A percentile compares a stretch with the other conserved stretches of the same genome.
phyloP scores from a whole-genome alignment of 2,797 vertebrate species.

The Xiphorhynchus erythropygius region DNA sequence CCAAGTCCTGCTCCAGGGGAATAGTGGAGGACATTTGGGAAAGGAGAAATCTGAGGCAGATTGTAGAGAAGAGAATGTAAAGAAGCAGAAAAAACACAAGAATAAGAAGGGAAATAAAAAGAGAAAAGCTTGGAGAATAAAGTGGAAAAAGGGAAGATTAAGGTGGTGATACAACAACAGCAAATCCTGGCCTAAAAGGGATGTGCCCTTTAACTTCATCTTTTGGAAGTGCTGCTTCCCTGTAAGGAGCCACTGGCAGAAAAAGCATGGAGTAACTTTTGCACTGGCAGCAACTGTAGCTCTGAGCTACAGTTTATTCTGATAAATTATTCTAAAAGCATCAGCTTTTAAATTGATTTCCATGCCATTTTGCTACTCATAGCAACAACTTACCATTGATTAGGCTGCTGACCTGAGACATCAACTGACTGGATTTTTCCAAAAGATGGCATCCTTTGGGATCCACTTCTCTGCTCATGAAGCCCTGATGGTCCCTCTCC shows the following conservation, averaged over 20 bases:
- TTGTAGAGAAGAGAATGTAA: background rate
- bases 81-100: background rate
- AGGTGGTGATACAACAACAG: background rate
- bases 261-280: background rate
- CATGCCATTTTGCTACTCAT: background rate
- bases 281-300: background rate
- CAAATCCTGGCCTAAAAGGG: background rate
- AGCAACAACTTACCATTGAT: constrained; percentile 79
- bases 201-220: background rate
- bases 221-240: background rate
- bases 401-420: constrained; percentile 85
- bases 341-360: background rate
- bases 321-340: background rate
- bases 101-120: background rate
- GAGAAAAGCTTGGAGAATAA: background rate
- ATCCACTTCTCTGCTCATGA: background rate
- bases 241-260: background rate
- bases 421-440: constrained; percentile 82
- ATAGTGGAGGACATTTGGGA: background rate
- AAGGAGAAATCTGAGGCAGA: background rate
- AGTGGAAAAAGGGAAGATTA: background rate
- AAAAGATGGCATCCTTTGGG: constrained; percentile 73
- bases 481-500: background rate
- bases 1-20: background rate
- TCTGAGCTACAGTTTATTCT: background rate